phyloP scores from a whole-genome alignment of 2,113 vertebrate species.

The Drymodes brunneopygia region DNA sequence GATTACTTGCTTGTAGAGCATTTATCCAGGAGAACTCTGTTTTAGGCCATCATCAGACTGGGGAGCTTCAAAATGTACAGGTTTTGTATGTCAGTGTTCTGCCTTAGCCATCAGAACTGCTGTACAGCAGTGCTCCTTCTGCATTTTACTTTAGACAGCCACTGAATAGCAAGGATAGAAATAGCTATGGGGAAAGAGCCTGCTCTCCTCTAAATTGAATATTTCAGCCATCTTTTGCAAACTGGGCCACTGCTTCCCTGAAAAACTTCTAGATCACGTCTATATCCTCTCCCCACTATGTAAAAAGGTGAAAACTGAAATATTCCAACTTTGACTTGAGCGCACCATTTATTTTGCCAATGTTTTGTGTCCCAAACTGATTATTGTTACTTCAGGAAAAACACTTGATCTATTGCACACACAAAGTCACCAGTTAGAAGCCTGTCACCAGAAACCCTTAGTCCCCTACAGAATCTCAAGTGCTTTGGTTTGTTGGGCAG shows the following conservation, averaged over 20 bases:
- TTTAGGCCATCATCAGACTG: not conserved
- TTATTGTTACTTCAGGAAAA: not conserved
- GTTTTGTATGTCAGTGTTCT: not conserved
- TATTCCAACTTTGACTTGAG: not conserved
- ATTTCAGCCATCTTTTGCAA: not conserved
- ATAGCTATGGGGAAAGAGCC: not conserved
- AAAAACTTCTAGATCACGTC: not conserved
- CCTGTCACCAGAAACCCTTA: not conserved
- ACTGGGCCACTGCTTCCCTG: not conserved
- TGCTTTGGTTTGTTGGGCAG: not conserved
- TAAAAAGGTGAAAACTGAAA: not conserved
- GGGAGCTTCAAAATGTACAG: not conserved
- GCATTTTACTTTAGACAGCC: not conserved
- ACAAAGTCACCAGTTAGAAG: not conserved
- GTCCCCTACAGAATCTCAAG: not conserved
- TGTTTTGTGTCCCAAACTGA: not conserved
- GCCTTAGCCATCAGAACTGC: not conserved
- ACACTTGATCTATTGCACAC: not conserved
- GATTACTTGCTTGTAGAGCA: not conserved
- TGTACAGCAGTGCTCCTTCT: not conserved
- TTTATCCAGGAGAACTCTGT: not conserved
- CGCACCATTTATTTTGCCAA: not conserved
- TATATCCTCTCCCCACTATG: not conserved
- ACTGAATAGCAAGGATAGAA: not conserved
- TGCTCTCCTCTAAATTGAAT: not conserved